These are phyloP conservation scores for Cyprinella venusta DNA, from an alignment of 2,797 vertebrate genomes.

Conservation along the genomic window DNA sequence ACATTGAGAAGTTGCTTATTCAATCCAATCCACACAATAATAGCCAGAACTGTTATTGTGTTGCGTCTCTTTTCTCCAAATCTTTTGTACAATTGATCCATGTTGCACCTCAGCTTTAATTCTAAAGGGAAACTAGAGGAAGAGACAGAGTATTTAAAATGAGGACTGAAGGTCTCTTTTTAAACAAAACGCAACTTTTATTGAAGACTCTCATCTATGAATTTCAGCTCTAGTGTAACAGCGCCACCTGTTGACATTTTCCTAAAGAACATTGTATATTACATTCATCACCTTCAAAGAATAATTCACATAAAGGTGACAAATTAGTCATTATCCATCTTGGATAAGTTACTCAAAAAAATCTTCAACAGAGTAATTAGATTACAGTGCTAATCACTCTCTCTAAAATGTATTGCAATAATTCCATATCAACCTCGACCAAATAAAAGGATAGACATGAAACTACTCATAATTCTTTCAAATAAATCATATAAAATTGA, in stretches of 20 bases:
- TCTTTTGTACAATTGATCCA: background rate
- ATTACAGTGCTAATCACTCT: background rate
- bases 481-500: background rate
- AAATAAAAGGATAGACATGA: background rate
- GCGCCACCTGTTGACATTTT: conserved; percentile 22
- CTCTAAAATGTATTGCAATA: background rate
- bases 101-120: background rate
- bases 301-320: background rate
- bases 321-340: background rate
- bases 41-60: background rate
- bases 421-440: background rate
- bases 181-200: background rate
- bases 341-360: background rate
- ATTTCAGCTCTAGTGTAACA: background rate
- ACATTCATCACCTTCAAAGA: background rate
- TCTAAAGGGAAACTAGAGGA: background rate
- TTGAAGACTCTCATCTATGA: background rate
- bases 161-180: background rate
- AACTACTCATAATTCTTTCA: background rate
- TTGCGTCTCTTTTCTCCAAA: background rate
- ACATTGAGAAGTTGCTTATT: conserved; percentile 25
- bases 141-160: background rate
- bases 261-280: background rate
- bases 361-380: background rate
- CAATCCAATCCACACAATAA: background rate